These are phyloP conservation scores for Alectura lathami DNA, from an alignment of 2,113 vertebrate species.

Conservation along the genomic window DNA sequence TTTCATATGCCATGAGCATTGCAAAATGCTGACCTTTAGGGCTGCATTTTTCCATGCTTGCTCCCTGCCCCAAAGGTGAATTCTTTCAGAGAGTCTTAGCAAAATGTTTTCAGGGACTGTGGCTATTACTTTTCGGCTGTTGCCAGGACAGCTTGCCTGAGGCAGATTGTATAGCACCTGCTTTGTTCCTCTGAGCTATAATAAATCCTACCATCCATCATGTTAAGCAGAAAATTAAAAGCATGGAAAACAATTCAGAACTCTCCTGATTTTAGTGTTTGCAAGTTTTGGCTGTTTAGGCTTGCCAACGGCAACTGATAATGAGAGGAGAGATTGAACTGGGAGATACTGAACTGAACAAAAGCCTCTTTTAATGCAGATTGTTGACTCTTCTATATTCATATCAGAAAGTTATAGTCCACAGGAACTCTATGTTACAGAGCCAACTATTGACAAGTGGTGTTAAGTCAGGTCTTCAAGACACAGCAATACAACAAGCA, in stretches of 20 bases:
- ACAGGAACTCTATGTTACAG: background rate
- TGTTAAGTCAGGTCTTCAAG: background rate
- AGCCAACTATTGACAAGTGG: background rate
- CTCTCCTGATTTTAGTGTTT: background rate
- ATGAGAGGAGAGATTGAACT: background rate
- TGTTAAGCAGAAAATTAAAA: constrained; percentile 39
- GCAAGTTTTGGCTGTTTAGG: background rate
- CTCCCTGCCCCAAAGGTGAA: constrained; percentile 56
- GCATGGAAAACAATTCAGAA: background rate
- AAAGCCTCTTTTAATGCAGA: background rate
- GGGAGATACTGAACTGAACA: background rate
- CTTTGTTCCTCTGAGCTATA: constrained; percentile 37
- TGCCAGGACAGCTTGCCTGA: background rate
- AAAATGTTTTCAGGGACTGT: constrained; percentile 40
- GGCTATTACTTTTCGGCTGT: constrained; percentile 25
- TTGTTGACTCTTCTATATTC: background rate
- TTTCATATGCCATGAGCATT: constrained; percentile 29
- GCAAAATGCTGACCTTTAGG: constrained; percentile 67
- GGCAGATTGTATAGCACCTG: constrained; percentile 12
- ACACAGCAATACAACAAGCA: background rate
- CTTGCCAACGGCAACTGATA: constrained; percentile 8
- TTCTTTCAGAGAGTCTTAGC: constrained; percentile 55
- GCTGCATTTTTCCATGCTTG: constrained; percentile 47
- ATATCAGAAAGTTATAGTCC: background rate
- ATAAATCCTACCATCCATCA: constrained; percentile 48